These are phyloP conservation scores for Sericinus montela DNA, from an alignment of 2,888 invertebrate genomes.

Conservation along the genomic window DNA sequence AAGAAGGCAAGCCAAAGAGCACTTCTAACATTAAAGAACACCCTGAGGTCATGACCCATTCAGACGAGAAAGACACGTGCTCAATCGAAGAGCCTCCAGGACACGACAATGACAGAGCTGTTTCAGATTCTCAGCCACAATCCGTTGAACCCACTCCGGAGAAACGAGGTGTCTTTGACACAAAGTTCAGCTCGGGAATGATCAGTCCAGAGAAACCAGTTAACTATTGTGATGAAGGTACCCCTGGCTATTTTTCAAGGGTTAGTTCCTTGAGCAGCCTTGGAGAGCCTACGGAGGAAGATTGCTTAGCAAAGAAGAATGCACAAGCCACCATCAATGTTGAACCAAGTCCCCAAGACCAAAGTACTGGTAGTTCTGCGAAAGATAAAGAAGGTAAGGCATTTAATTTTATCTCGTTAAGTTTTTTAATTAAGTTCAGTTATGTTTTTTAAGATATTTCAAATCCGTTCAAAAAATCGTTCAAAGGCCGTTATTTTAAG, in stretches of 20 bases:
- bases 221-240: conserved; percentile 93
- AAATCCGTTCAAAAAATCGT: too few relatives aligned
- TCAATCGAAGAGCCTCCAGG: conserved; percentile 68
- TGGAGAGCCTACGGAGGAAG: conserved; percentile 73
- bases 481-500: too few relatives aligned
- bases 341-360: conserved; percentile 50
- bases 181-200: conserved; percentile 82
- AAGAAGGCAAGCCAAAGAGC: conserved; percentile 55
- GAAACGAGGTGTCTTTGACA: conserved; percentile 59
- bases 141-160: conserved; percentile 42
- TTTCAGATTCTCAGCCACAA: conserved; percentile 47
- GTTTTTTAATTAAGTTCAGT: too few relatives aligned
- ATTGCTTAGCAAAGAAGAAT: conserved; percentile 63
- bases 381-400: conserved; percentile 69
- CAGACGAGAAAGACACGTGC: conserved; percentile 71
- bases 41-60: conserved; percentile 69
- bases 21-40: conserved; percentile 56
- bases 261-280: conserved; percentile 81
- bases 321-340: conserved; percentile 66
- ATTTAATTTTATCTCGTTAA: too few relatives aligned
- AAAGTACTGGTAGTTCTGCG: conserved; percentile 45
- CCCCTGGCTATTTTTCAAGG: conserved; percentile 88
- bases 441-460: too few relatives aligned
- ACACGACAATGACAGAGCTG: conserved; percentile 67
- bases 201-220: conserved; percentile 89